Evolutionary conservation across 1,140 invertebrate species (phyloP).

Genomic region (Maniola jurtina): DNA sequence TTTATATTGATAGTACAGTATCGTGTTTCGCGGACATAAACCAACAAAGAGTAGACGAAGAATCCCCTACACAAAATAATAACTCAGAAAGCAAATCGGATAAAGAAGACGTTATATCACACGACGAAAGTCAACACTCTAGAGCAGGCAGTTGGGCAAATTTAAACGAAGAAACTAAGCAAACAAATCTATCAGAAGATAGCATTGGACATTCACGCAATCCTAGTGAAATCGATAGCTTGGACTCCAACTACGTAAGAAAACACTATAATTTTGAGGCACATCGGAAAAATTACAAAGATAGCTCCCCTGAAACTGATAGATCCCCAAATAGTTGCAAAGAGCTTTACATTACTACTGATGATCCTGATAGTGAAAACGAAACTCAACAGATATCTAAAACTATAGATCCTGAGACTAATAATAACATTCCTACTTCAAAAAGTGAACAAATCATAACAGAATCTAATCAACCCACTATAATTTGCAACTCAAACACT

Average conservation of each 20-base stretch:
- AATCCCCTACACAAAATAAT: slow-evolving; percentile 37
- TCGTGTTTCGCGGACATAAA: slow-evolving; percentile 76
- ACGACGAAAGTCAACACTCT: slow-evolving; percentile 58
- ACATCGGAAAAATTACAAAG: slow-evolving; percentile 69
- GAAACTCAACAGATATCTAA: slow-evolving; percentile 60
- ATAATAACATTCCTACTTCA: slow-evolving; percentile 38
- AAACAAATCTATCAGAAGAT: slow-evolving; percentile 67
- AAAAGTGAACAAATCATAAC: slow-evolving; percentile 7
- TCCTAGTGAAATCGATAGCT: slow-evolving; percentile 81
- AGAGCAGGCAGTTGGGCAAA: slow-evolving; percentile 70
- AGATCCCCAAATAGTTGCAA: slow-evolving; percentile 58
- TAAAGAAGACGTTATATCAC: slow-evolving; percentile 56
- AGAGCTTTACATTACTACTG: slow-evolving; percentile 67
- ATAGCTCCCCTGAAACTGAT: slow-evolving; percentile 71
- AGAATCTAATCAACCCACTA: not conserved
- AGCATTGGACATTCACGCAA: slow-evolving; percentile 72
- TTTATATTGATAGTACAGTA: slow-evolving; percentile 75
- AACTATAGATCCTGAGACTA: slow-evolving; percentile 70
- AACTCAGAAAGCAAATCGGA: slow-evolving; percentile 47
- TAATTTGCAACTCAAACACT: slow-evolving; percentile 31
- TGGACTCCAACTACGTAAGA: slow-evolving; percentile 83
- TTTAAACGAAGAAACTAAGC: slow-evolving; percentile 67
- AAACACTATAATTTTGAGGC: slow-evolving; percentile 78
- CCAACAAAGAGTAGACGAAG: slow-evolving; percentile 60
- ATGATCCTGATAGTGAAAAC: slow-evolving; percentile 62